Percentiles rank a stretch among this genome's conserved stretches.
These are phyloP conservation scores for Seriola quinqueradiata DNA, from an alignment of 2,113 vertebrate species.

Conservation along the genomic window DNA sequence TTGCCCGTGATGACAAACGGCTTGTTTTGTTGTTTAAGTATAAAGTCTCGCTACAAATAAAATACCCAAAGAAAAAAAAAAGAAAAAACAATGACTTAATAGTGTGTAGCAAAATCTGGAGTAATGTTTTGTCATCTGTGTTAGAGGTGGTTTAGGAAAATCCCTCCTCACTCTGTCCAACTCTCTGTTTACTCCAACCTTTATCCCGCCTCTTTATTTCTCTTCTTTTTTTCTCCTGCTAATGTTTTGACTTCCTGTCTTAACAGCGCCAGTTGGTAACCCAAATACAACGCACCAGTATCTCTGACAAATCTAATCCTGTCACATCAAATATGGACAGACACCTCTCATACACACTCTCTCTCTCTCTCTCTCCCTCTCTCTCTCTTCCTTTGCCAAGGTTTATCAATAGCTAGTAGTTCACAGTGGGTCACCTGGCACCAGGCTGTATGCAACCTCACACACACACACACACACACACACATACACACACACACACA, in stretches of 20 bases:
- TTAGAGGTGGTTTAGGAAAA: neutral
- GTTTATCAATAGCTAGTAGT: constrained; percentile 73
- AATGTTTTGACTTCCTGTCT: constrained; percentile 14
- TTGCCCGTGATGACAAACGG: neutral
- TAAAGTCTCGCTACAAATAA: neutral
- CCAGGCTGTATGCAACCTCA: constrained; percentile 35
- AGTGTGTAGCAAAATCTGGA: neutral
- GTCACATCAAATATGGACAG: constrained; percentile 48
- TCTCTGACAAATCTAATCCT: constrained; percentile 45
- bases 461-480: constrained; percentile 23
- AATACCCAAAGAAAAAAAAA: too few species aligned
- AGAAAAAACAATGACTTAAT: neutral
- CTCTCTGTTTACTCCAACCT: neutral
- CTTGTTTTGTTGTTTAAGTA: neutral
- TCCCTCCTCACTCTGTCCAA: neutral
- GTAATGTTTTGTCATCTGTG: neutral
- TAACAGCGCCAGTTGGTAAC: constrained; percentile 46
- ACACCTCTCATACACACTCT: constrained; percentile 31
- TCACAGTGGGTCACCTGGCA: constrained; percentile 58
- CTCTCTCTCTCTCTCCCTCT: constrained; percentile 20
- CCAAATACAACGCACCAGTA: constrained; percentile 38
- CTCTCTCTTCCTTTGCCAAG: constrained; percentile 38
- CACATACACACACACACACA: constrained; percentile 32
- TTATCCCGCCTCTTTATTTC: neutral
- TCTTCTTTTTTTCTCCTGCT: neutral